phyloP scores from a whole-genome alignment of 2,888 invertebrate species.

The Hirtodrosophila alboralis region DNA sequence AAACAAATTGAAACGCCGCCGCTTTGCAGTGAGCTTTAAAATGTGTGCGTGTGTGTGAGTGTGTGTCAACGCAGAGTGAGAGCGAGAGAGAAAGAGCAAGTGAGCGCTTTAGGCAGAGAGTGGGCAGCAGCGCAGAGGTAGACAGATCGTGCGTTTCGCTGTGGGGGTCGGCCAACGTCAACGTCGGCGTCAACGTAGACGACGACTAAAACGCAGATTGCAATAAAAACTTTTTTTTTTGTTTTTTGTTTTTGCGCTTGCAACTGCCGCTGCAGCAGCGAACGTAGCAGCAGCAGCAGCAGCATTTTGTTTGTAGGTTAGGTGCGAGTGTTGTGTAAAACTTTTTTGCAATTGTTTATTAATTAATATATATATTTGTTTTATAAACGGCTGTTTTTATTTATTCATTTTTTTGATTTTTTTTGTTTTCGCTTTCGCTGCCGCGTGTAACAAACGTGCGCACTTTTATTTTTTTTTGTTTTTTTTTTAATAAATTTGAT shows the following conservation, averaged over 20 bases:
- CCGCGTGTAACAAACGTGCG: constrained; percentile 77
- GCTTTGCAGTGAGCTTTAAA: constrained; percentile 39
- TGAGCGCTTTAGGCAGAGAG: constrained; percentile 6
- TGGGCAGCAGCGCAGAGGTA: constrained; percentile 15
- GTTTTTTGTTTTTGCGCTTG: constrained; percentile 39
- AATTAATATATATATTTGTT: constrained; percentile 51
- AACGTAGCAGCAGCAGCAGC: constrained; percentile 26
- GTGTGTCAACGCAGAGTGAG: constrained; percentile 10
- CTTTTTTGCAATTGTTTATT: constrained; percentile 55
- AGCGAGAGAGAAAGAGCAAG: constrained; percentile 17
- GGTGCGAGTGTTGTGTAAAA: constrained; percentile 80
- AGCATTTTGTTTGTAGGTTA: constrained; percentile 69
- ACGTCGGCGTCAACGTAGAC: constrained; percentile 23
- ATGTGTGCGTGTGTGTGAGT: constrained; percentile 11
- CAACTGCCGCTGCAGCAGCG: constrained; percentile 41
- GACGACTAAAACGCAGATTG: constrained; percentile 61
- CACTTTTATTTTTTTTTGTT: constrained; percentile 50
- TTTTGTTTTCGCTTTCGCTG: constrained; percentile 39
- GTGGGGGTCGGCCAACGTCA: constrained; percentile 49
- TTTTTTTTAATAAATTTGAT: constrained; percentile 12
- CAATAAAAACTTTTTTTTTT: constrained; percentile 45
- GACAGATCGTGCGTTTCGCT: constrained; percentile 56
- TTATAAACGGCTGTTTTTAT: constrained; percentile 20
- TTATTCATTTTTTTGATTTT: constrained; percentile 16
- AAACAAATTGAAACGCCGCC: constrained; percentile 53